Base-by-base conservation (phyloP, 1,140 invertebrate species). In the Scaptomyza pallida region DNA sequence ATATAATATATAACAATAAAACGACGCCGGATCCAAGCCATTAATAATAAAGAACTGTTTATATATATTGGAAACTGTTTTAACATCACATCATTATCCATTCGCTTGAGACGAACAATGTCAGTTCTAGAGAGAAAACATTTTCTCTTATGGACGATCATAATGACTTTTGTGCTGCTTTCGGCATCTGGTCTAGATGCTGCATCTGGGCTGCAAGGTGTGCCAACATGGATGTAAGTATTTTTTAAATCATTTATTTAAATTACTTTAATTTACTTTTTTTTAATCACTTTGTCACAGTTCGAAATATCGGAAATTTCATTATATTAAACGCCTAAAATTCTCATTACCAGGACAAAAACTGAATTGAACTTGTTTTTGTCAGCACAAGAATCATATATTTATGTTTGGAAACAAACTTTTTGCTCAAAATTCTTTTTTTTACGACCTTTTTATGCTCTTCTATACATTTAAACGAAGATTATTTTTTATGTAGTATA, bases 161-260 rank as follows among this genome's bases (percentile, higher is more conserved):
- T 70, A 52, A 70, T 75, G 72, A 71, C 72, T 40, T 64, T 67
- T 73, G 37, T 75, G 70, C 71, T 89, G 62, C 51, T 86, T 35
- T 59, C 77, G 55, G 44, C 75, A 21, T 61, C 73, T 45, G 55
- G 78, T 41, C 37, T 75, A 19, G 54, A 82, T 75, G 64, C 63
- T n/a, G 70, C 62, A 35, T 64, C 72, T 43, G 78, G 75, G 50
- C 51, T 90, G 44, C 82, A 90, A 68, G 89, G 90, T 57, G 82
- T 89, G 48, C 90, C 90, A 26, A 89, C 90, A 61, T 91, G 90
- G 90, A 90, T 91, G 90, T 91, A 79, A 91, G 90, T 90, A 80
- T 40, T 40, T n/a, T n/a, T n/a, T n/a, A n/a, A n/a, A 15, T 9
- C 10, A 56, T 51, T 48, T 56, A 30, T 51, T 21, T 33, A 56